phyloP scores from a whole-genome alignment of 2,888 invertebrate genomes.

The Lymantria dispar region DNA sequence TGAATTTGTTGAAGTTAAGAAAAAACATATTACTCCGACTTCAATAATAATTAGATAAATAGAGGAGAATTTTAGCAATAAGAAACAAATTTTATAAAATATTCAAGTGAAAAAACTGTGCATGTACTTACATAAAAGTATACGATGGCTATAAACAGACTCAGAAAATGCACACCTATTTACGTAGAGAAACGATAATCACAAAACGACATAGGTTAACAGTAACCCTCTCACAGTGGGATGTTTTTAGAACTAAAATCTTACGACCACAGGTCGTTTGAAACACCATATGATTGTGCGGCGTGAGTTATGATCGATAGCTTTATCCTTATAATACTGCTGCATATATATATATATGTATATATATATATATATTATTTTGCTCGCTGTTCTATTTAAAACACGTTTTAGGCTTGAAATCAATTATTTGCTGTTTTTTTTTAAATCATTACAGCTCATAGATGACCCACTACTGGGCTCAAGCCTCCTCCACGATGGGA shows the following conservation, averaged over 20 bases:
- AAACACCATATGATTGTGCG: conserved; percentile 22
- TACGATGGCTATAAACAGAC: conserved; percentile 6
- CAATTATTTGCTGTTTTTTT: too few species aligned
- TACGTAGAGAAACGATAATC: conserved; percentile 20
- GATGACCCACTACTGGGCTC: too few species aligned
- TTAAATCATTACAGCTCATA: too few species aligned
- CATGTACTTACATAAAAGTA: conserved; percentile 4
- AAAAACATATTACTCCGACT: too few species aligned
- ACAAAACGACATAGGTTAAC: conserved; percentile 30
- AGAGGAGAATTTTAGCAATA: too few species aligned
- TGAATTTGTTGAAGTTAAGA: too few species aligned
- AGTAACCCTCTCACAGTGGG: conserved; percentile 37
- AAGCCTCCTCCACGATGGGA: too few species aligned
- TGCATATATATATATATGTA: too few species aligned
- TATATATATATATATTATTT: too few species aligned
- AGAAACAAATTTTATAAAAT: background rate
- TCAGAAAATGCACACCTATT: conserved; percentile 11
- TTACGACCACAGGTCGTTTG: conserved; percentile 40
- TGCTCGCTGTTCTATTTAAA: too few species aligned
- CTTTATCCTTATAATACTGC: conserved; percentile 7
- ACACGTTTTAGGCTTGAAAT: too few species aligned
- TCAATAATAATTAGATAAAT: too few species aligned
- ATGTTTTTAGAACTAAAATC: conserved; percentile 50
- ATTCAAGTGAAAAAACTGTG: background rate
- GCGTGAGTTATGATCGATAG: conserved; percentile 26